Conservation (phyloP, 2,888 invertebrate genomes). For the Gryllus longicercus region DNA sequence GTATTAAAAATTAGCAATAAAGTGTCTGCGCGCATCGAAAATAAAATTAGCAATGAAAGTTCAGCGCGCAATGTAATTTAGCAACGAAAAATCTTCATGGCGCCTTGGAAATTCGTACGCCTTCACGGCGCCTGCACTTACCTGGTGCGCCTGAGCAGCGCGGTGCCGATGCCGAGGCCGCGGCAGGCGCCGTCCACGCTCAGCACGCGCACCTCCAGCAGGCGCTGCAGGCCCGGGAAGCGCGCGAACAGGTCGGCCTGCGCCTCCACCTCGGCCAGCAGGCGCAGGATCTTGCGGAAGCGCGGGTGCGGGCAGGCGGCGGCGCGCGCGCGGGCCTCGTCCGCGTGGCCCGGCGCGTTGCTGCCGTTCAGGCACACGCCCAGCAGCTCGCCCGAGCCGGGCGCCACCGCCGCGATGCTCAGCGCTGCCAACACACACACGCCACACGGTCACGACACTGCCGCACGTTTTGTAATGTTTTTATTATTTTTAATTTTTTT, state of each 20-base stretch:
- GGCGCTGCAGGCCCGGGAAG: slow-evolving; percentile 49
- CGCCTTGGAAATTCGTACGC: too few relatives aligned
- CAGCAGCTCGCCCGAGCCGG: slow-evolving; percentile 53
- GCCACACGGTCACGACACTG: too few relatives aligned
- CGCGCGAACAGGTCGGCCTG: slow-evolving; percentile 55
- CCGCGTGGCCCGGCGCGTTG: slow-evolving; percentile 43
- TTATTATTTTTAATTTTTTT: too few relatives aligned
- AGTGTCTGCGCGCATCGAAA: too few relatives aligned
- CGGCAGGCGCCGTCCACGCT: slow-evolving; percentile 65
- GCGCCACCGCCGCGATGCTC: slow-evolving; percentile 62
- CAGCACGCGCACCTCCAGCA: slow-evolving; percentile 62
- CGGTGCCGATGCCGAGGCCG: slow-evolving; percentile 63
- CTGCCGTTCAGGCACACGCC: slow-evolving; percentile 57
- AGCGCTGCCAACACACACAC: slow-evolving; percentile 41
- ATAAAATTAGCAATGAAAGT: too few relatives aligned
- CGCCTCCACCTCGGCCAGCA: slow-evolving; percentile 57
- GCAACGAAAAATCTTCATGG: too few relatives aligned
- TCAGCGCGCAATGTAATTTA: too few relatives aligned
- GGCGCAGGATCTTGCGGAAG: slow-evolving; percentile 61
- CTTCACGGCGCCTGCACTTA: slow-evolving; percentile 53
- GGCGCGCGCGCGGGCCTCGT: slow-evolving; percentile 46
- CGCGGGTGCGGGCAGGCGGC: slow-evolving; percentile 57
- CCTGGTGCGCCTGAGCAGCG: slow-evolving; percentile 60
- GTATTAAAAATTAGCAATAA: too few relatives aligned
- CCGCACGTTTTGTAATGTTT: too few relatives aligned